Conservation (phyloP, 1,140 invertebrate genomes). For the Drosophila elegans region DNA sequence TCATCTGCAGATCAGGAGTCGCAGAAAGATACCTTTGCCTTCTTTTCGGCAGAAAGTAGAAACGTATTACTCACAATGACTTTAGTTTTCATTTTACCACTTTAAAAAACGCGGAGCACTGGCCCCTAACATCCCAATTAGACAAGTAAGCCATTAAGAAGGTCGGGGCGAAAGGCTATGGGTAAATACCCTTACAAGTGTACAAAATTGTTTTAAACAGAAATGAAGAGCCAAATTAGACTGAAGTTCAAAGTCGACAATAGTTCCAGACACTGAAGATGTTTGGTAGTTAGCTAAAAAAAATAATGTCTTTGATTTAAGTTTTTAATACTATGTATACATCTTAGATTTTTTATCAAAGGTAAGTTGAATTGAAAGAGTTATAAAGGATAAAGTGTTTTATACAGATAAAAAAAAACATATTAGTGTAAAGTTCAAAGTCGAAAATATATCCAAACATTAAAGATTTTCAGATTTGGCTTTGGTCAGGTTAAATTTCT, state of each 20-base stretch:
- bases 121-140: constrained; percentile 38
- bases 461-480: too few species aligned
- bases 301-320: too few species aligned
- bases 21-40: constrained; percentile 25
- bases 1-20: constrained; percentile 17
- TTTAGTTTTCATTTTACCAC: constrained; percentile 13
- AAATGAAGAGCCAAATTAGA: neutral
- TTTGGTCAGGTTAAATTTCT: neutral
- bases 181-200: constrained; percentile 15
- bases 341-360: neutral
- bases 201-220: constrained; percentile 1
- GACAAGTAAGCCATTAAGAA: constrained; percentile 11
- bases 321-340: neutral
- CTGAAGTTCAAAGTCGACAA: neutral
- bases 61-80: constrained; percentile 23
- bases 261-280: neutral
- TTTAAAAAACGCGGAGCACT: constrained; percentile 7
- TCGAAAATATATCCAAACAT: neutral
- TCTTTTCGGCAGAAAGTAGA: constrained; percentile 17
- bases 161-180: constrained; percentile 4
- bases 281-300: too few species aligned
- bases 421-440: neutral
- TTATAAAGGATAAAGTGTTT: too few species aligned
- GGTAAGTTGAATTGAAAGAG: neutral
- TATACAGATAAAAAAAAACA: neutral